These are phyloP conservation scores for Triplophysa yarkandensis DNA, from an alignment of 2,797 vertebrate genomes.

Conservation along the genomic window DNA sequence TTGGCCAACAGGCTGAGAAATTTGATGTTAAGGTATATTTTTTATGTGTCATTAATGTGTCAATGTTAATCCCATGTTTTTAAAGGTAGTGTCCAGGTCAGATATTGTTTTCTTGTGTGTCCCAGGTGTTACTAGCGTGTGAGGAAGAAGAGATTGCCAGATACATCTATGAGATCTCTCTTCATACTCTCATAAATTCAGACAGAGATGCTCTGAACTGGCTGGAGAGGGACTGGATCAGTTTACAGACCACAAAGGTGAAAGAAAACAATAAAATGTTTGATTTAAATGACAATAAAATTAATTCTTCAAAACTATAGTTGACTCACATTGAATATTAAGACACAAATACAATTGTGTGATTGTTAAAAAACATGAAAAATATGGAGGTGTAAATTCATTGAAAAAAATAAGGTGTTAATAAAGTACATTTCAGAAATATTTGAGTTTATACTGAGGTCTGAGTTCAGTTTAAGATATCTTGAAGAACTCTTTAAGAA, in stretches of 20 bases:
- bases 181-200: conserved; percentile 78
- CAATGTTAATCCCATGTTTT: background rate
- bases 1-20: conserved; percentile 80
- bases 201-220: conserved; percentile 74
- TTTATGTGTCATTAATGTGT: background rate
- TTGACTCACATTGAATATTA: no score
- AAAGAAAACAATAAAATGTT: background rate
- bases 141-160: conserved; percentile 78
- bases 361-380: no score
- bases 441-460: no score
- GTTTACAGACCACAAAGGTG: conserved; percentile 83
- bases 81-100: background rate
- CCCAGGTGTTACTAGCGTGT: conserved; percentile 81
- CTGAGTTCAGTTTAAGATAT: no score
- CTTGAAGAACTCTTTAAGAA: no score
- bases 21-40: conserved; percentile 87
- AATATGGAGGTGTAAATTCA: no score
- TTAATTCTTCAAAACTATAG: no score
- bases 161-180: conserved; percentile 84
- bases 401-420: no score
- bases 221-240: conserved; percentile 87
- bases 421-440: no score
- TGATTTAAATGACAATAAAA: no score
- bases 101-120: conserved; percentile 1
- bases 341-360: no score